phyloP scores from a whole-genome alignment of 2,888 invertebrate species.

The Diaphora mendica region DNA sequence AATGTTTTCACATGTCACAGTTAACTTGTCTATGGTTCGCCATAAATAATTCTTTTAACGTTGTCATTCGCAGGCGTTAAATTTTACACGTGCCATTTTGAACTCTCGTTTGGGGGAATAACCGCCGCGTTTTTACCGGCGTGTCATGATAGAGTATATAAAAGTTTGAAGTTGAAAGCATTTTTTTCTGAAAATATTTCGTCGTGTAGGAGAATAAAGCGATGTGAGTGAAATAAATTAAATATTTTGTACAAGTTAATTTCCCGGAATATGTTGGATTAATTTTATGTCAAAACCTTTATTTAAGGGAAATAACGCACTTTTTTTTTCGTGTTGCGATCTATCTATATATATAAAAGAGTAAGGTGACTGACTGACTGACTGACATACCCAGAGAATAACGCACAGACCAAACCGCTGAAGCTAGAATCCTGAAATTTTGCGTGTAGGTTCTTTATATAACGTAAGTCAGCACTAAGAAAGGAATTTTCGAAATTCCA shows the following conservation, averaged over 20 bases:
- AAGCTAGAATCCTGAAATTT: too few relatives aligned
- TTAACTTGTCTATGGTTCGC: constrained; percentile 56
- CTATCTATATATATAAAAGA: too few relatives aligned
- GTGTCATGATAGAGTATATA: background rate
- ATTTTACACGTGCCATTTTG: constrained; percentile 42
- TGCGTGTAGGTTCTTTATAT: too few relatives aligned
- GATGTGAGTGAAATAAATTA: background rate
- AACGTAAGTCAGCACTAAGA: too few relatives aligned
- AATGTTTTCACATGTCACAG: constrained; percentile 34
- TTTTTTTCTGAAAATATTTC: background rate
- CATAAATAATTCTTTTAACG: constrained; percentile 69
- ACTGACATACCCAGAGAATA: too few relatives aligned
- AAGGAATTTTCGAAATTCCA: too few relatives aligned
- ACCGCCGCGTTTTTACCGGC: background rate
- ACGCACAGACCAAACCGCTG: too few relatives aligned
- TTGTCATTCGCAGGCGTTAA: constrained; percentile 60
- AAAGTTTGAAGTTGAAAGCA: background rate
- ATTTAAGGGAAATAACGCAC: too few relatives aligned
- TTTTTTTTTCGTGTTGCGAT: too few relatives aligned
- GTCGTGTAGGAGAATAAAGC: background rate
- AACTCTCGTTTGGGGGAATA: constrained; percentile 19
- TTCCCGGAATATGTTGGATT: background rate
- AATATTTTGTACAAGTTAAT: background rate
- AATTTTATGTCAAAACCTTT: background rate
- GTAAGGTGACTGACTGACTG: too few relatives aligned